Percentiles rank a stretch among this genome's conserved stretches.
These are phyloP conservation scores for Dasyornis broadbenti DNA, from an alignment of 2,113 vertebrate genomes.

Conservation along the genomic window DNA sequence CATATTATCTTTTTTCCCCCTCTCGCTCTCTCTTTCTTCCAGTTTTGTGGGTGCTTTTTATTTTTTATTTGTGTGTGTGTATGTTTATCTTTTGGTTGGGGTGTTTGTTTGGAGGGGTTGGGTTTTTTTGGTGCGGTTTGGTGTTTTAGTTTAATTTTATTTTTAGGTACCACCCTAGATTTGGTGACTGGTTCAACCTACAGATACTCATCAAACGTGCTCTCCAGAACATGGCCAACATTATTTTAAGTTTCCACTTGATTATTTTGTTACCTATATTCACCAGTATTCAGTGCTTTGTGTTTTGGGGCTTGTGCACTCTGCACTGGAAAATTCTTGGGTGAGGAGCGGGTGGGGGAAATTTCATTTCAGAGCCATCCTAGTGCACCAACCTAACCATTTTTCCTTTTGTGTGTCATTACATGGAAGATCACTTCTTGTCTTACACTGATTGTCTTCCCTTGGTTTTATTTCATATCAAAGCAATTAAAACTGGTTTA, in stretches of 20 bases:
- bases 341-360: neutral
- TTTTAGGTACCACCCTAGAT: neutral
- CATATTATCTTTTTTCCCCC: neutral
- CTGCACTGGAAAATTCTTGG: neutral
- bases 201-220: neutral
- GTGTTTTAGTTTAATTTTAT: neutral
- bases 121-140: neutral
- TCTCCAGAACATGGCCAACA: neutral
- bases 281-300: neutral
- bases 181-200: neutral
- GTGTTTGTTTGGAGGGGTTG: neutral
- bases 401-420: neutral
- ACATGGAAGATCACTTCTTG: neutral
- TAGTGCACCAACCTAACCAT: neutral
- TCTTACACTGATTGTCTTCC: neutral
- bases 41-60: neutral
- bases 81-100: neutral
- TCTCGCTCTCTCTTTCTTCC: neutral
- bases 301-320: neutral
- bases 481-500: neutral
- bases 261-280: neutral
- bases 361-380: neutral
- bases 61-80: neutral
- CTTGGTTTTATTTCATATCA: neutral
- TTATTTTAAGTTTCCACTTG: neutral